Evolutionary conservation across 1,140 invertebrate genomes (phyloP), one percentile per base, ranked within the genome.

Genomic region (Nautilus pompilius): DNA sequence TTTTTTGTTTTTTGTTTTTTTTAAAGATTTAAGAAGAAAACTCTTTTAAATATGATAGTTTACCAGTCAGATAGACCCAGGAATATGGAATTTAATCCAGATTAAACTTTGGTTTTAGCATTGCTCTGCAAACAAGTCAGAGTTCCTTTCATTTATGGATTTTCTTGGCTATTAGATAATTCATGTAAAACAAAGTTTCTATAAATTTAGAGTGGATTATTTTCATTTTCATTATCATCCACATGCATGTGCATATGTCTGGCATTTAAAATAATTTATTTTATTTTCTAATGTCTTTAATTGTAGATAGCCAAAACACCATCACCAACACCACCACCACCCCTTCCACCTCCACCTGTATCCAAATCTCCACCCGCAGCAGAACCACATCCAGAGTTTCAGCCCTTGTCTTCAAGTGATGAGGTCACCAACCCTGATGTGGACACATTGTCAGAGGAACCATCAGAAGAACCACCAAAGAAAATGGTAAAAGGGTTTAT

Each of bases 111-210:
- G n/a, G n/a, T n/a, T n/a, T n/a, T n/a, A n/a, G n/a, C n/a, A n/a
- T n/a, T n/a, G n/a, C n/a, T n/a, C n/a, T n/a, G 61, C 69, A 48
- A 71, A 58, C 41, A 67, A 72, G 73, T 75, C 68, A 71, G 72
- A 67, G 15, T 32, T 33, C 48, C n/a, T 53, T 51, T n/a, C 5
- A 20, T 58, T 41, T 5, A 30, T 58, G 30, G 26, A 22, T 24
- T 10, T 55, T 65, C 33, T 60, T 46, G 22, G 33, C 10, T 54
- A 32, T 17, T 10, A n/a, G n/a, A n/a, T n/a, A n/a, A 46, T 58
- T 41, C 22, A 28, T 29, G 51, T 57, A 5, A 30, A 15, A 54
- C 8, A 15, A 45, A 60, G 3, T 15, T 41, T 10, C 28, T 46
- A n/a, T 32, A 41, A 26, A 15, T 61, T n/a, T 6, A 55, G 20